phyloP scores from a whole-genome alignment of 2,113 vertebrate species.

The Platichthys flesus region DNA sequence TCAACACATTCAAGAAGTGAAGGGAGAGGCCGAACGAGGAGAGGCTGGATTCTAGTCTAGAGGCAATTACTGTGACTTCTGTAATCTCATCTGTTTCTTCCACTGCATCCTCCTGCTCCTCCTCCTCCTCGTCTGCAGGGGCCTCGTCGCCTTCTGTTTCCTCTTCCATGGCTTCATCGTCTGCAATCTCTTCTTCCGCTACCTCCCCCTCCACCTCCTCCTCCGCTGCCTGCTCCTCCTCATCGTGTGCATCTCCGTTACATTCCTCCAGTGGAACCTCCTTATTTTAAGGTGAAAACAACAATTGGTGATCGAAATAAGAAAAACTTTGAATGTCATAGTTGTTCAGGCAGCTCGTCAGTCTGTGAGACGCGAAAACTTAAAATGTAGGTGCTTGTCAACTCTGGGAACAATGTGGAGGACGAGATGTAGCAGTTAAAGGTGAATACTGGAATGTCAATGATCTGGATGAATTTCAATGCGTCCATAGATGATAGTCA shows the following conservation, averaged over 20 bases:
- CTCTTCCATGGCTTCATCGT: slow-evolving; percentile 46
- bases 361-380: not conserved
- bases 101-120: slow-evolving; percentile 24
- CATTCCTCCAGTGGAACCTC: slow-evolving; percentile 67
- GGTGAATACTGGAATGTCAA: not conserved
- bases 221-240: slow-evolving; percentile 31
- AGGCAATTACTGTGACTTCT: slow-evolving; percentile 75
- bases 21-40: slow-evolving; percentile 18
- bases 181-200: slow-evolving; percentile 26
- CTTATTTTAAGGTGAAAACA: slow-evolving; percentile 64
- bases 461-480: not conserved
- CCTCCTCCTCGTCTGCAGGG: slow-evolving; percentile 19
- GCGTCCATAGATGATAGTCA: not conserved
- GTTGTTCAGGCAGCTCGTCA: not conserved
- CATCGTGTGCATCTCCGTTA: slow-evolving; percentile 64
- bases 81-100: slow-evolving; percentile 65
- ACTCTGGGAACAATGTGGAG: slow-evolving; percentile 7
- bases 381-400: slow-evolving; percentile 3
- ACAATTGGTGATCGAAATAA: slow-evolving; percentile 28
- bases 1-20: slow-evolving; percentile 24
- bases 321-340: not conserved
- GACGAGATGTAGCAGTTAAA: slow-evolving; percentile 1
- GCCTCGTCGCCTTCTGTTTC: slow-evolving; percentile 42
- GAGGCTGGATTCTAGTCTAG: slow-evolving; percentile 31
- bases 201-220: slow-evolving; percentile 29